Conservation (phyloP, 1,140 invertebrate genomes). For the Spodoptera frugiperda region DNA sequence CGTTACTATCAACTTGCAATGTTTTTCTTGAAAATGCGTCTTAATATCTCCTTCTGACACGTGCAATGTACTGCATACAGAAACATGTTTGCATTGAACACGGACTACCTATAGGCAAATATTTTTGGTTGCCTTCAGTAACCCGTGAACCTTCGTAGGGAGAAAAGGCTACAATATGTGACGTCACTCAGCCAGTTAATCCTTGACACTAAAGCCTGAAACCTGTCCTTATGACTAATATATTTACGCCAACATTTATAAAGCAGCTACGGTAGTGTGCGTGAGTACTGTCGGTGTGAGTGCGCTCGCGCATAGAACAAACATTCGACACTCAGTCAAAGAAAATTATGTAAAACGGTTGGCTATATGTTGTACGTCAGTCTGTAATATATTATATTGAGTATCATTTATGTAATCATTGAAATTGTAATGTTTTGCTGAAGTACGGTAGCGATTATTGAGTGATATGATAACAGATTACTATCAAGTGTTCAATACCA, state of each 20-base stretch:
- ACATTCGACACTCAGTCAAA: slow-evolving; percentile 17
- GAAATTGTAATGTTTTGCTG: background rate
- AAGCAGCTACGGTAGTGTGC: slow-evolving; percentile 1
- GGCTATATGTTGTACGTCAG: background rate
- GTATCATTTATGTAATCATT: background rate
- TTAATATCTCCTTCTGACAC: too few relatives aligned
- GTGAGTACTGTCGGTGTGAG: slow-evolving; percentile 7
- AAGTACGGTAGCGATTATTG: background rate
- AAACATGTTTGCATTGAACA: too few relatives aligned
- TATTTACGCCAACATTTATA: slow-evolving; percentile 25
- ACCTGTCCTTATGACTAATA: slow-evolving; percentile 43
- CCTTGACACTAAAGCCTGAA: slow-evolving; percentile 43
- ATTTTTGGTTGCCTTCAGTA: too few relatives aligned
- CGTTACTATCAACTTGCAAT: too few relatives aligned
- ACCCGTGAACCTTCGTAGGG: background rate
- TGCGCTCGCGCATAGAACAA: slow-evolving; percentile 20
- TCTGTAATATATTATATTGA: background rate
- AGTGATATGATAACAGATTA: too few relatives aligned
- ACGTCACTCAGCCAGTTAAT: slow-evolving; percentile 18
- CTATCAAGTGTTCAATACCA: too few relatives aligned
- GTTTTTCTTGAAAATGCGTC: too few relatives aligned
- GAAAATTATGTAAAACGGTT: slow-evolving; percentile 39
- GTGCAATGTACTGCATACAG: too few relatives aligned
- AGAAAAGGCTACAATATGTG: slow-evolving; percentile 10
- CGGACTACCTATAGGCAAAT: too few relatives aligned